A percentile compares a stretch with the other conserved stretches of the same genome.
Evolutionary conservation across 2,797 vertebrate genomes (phyloP).

Genomic region (Orientallactaga sibirica): DNA sequence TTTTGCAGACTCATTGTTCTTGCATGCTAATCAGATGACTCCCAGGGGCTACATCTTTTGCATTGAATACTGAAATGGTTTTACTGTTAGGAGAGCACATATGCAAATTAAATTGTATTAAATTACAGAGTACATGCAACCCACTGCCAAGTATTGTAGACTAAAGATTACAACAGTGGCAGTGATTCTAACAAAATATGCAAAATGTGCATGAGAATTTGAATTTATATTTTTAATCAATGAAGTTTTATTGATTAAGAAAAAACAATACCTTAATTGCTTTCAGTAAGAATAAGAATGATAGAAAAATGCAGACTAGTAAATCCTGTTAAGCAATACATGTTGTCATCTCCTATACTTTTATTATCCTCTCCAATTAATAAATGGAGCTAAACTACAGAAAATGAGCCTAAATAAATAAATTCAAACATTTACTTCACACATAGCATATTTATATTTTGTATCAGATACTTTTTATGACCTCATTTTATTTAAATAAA

Average conservation of each 20-base stretch:
- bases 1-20: constrained; percentile 72
- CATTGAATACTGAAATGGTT: constrained; percentile 71
- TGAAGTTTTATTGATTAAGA: constrained; percentile 31
- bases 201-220: constrained; percentile 21
- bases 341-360: neutral
- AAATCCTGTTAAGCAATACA: neutral
- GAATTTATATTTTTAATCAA: constrained; percentile 50
- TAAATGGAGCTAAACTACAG: neutral
- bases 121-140: constrained; percentile 74
- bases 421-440: neutral
- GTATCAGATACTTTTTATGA: neutral
- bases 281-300: neutral
- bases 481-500: neutral
- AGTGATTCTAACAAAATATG: constrained; percentile 70
- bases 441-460: neutral
- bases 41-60: constrained; percentile 43
- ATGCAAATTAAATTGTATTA: constrained; percentile 77
- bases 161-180: constrained; percentile 58
- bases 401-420: neutral
- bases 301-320: neutral
- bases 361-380: neutral
- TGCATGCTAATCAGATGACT: constrained; percentile 74
- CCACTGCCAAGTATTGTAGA: constrained; percentile 43
- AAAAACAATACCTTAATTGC: neutral
- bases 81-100: constrained; percentile 61